Conservation (phyloP, 2,113 vertebrate genomes). For the Protobothrops flavoviridis region DNA sequence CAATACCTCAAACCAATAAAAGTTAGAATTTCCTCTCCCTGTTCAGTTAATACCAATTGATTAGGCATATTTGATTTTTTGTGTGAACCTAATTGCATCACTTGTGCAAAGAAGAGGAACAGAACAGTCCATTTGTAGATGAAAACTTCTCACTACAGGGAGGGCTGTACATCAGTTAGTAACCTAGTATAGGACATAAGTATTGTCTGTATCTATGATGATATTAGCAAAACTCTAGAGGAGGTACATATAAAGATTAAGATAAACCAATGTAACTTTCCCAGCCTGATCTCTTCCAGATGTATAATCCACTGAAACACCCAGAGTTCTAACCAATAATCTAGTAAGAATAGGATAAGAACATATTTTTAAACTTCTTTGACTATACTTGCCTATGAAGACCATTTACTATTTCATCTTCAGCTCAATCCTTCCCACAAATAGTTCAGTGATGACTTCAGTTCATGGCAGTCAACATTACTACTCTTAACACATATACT, state of each 20-base stretch:
- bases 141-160: slow-evolving; percentile 25
- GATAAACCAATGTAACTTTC: not conserved
- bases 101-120: not conserved
- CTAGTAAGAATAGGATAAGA: not conserved
- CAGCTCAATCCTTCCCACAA: rapidly evolving
- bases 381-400: not conserved
- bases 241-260: slow-evolving; percentile 26
- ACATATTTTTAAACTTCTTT: not conserved
- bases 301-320: not conserved
- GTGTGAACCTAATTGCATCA: slow-evolving; percentile 24
- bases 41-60: slow-evolving; percentile 37
- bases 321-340: not conserved
- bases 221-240: slow-evolving; percentile 30
- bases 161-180: not conserved
- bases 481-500: not conserved
- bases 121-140: slow-evolving; percentile 25
- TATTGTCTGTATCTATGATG: slow-evolving; percentile 34
- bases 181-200: slow-evolving; percentile 42
- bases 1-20: slow-evolving; percentile 22
- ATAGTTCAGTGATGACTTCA: not conserved
- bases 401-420: slow-evolving; percentile 27
- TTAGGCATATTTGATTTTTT: not conserved
- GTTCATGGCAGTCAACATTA: not conserved
- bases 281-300: not conserved
- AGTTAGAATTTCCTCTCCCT: slow-evolving; percentile 17